A percentile compares a stretch with the other conserved stretches of the same genome.
phyloP scores from a whole-genome alignment of 1,140 invertebrate species.

The Planococcus citri region DNA sequence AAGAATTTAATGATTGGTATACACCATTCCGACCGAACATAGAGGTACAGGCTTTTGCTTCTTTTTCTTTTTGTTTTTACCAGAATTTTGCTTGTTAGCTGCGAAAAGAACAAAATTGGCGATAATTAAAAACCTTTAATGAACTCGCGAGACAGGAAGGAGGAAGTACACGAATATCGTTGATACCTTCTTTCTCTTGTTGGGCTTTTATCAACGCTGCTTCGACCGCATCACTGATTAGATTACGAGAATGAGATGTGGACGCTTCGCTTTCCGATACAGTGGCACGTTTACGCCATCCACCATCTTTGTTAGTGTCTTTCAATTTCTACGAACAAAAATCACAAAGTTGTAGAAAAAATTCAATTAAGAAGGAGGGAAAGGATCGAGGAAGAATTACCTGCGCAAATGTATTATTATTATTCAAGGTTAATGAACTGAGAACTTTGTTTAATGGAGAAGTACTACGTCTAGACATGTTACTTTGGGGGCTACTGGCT shows the following conservation, averaged over 20 bases:
- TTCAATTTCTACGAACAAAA: not conserved
- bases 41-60: not conserved
- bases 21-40: slow-evolving; percentile 9
- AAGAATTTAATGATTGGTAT: not conserved
- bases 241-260: not conserved
- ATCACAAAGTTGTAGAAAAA: not conserved
- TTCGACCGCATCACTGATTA: slow-evolving; percentile 11
- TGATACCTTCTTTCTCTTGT: slow-evolving; percentile 4
- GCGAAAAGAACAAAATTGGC: not conserved
- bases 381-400: not conserved
- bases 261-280: slow-evolving; percentile 1
- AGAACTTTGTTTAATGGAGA: not conserved
- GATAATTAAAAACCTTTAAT: not conserved
- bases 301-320: not conserved
- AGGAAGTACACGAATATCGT: too few relatives aligned
- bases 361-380: too few relatives aligned
- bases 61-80: slow-evolving; percentile 10
- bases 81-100: not conserved
- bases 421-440: not conserved
- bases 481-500: not conserved
- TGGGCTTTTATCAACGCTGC: not conserved
- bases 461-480: not conserved
- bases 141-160: not conserved
- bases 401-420: slow-evolving; percentile 9
- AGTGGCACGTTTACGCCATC: not conserved